Conservation (phyloP, 2,797 vertebrate species). For the Ispidina picta region DNA sequence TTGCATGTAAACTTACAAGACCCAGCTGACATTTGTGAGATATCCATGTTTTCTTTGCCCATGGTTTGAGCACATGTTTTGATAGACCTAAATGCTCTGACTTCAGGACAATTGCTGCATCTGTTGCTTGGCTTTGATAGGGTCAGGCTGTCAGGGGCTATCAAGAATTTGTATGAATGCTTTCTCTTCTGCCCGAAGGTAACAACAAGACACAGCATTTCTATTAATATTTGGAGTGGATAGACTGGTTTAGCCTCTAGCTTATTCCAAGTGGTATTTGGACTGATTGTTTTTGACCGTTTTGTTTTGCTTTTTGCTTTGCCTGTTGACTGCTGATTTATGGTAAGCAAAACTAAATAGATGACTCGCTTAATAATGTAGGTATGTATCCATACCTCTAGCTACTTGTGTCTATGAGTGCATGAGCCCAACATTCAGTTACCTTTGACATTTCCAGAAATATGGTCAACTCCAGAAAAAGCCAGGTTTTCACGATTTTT, state of each 20-base stretch:
- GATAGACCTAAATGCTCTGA: background rate
- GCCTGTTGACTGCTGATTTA: background rate
- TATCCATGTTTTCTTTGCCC: background rate
- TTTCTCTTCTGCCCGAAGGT: background rate
- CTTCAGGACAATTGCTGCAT: background rate
- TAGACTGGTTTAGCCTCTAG: background rate
- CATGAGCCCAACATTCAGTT: background rate
- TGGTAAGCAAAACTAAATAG: background rate
- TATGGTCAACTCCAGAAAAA: background rate
- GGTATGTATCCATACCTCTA: background rate
- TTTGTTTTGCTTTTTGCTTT: background rate
- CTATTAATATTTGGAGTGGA: background rate
- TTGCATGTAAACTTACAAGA: background rate
- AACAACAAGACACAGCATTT: background rate
- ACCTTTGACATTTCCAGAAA: background rate
- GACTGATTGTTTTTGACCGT: background rate
- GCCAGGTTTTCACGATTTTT: background rate
- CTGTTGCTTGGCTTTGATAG: background rate
- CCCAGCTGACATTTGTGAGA: background rate
- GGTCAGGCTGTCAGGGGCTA: background rate
- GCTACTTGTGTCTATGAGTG: background rate
- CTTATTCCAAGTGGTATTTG: background rate
- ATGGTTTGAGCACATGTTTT: background rate
- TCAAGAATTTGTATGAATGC: background rate
- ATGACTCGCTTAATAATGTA: background rate